Evolutionary conservation across 2,888 invertebrate genomes (phyloP).

Genomic region (Eugnorisma glareosa): DNA sequence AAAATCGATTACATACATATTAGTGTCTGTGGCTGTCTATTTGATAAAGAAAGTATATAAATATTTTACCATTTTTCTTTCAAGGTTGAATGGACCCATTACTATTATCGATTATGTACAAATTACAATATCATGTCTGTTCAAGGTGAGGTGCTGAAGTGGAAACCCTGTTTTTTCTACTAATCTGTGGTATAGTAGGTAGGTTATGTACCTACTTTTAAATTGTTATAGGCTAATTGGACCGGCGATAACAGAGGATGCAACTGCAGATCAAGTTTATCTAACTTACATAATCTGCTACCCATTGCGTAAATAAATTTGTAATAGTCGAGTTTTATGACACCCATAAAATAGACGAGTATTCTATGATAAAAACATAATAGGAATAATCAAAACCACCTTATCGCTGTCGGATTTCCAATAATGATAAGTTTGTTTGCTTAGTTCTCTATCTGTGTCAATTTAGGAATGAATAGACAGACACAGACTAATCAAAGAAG

Average conservation of each 20-base stretch:
- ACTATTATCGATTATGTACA: constrained; percentile 9
- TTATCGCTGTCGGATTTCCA: constrained; percentile 15
- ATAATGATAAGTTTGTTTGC: constrained; percentile 18
- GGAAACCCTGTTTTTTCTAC: background rate
- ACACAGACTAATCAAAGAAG: background rate
- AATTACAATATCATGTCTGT: background rate
- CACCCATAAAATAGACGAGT: background rate
- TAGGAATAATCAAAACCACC: background rate
- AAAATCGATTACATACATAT: no score
- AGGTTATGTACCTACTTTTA: background rate
- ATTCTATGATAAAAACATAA: background rate
- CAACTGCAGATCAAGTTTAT: background rate
- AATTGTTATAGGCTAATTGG: background rate
- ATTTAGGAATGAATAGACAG: background rate
- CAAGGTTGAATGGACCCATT: constrained; percentile 7
- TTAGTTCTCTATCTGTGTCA: background rate
- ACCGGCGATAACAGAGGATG: background rate
- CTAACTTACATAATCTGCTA: background rate
- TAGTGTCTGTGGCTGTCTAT: background rate
- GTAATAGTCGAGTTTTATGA: background rate
- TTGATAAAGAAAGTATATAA: background rate
- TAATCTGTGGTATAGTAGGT: background rate
- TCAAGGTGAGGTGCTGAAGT: constrained; percentile 9
- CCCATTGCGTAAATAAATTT: background rate
- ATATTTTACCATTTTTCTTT: constrained; percentile 8